Percentiles rank a stretch among this genome's conserved stretches.
Evolutionary conservation across 2,888 invertebrate genomes (phyloP).

Genomic region (Zaprionus obscuricornis): DNA sequence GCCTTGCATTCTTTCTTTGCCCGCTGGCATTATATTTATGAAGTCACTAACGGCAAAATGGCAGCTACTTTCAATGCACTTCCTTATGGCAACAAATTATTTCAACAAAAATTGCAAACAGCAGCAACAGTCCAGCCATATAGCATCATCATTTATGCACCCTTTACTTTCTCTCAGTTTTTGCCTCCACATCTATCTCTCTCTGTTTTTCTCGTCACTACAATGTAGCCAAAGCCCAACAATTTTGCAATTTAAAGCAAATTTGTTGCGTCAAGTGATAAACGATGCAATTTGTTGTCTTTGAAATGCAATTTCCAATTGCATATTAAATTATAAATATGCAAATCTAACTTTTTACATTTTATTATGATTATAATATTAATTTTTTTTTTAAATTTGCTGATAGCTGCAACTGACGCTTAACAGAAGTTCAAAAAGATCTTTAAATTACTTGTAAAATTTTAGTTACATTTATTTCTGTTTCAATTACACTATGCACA

Average conservation of each 20-base stretch:
- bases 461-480: no score
- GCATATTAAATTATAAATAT: constrained; percentile 30
- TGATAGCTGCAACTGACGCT: no score
- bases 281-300: constrained; percentile 50
- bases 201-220: no score
- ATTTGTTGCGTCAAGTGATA: constrained; percentile 54
- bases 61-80: constrained; percentile 43
- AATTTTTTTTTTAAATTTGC: no score
- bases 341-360: constrained; percentile 1
- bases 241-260: constrained; percentile 54
- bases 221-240: neutral
- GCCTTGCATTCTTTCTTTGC: no score
- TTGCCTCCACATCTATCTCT: neutral
- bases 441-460: no score
- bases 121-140: constrained; percentile 4
- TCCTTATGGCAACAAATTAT: constrained; percentile 52
- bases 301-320: constrained; percentile 36
- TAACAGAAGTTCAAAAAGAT: no score
- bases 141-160: constrained; percentile 39
- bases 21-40: constrained; percentile 42
- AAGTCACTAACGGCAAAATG: constrained; percentile 41
- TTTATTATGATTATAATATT: no score
- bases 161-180: neutral
- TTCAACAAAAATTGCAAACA: constrained; percentile 1
- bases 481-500: no score